Evolutionary conservation across 1,140 invertebrate species (phyloP), one percentile per base, ranked within the genome.

Genomic region (Neodiprion fabricii): DNA sequence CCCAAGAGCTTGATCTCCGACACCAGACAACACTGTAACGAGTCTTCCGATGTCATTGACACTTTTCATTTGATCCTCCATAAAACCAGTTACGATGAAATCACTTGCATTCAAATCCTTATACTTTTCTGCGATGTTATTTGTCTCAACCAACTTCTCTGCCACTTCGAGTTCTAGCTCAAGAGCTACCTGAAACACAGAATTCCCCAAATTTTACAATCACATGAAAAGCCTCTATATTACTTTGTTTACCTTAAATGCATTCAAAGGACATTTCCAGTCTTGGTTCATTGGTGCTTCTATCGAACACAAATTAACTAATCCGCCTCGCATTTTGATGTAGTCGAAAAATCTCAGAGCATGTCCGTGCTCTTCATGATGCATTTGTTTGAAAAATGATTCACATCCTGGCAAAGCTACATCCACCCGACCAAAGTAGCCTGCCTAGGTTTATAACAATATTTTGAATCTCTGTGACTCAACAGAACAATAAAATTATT

Each of bases 311-410:
- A 87, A 77, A 72, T 75, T 74, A 0, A 85, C 79, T 17, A 72
- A 73, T 12, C 85, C 84, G 1, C 84, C 83, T 8, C 85, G 80
- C 78, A 84, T 80, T 76, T 82, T 84, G 11, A 86, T 69, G 12
- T 84, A 87, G 77, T 85, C 81, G 10, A 84, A 17, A 68, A 85
- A 82, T 74, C 73, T 75, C 21, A 83, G 67, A 9, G 81, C 79
- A 53, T 86, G 85, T 9, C 81, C 74, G 48, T 83, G 76, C 67
- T 87, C 85, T 47, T 87, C 85, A 3, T 82, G 67, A 69, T 87
- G 83, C 85, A 87, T 85, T 75, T 87, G 84, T 8, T 79, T 78
- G 70, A 87, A 86, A 75, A 82, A 86, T 68, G 82, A 83, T 53
- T 83, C 79, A 50, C 83, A 87, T 4, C 85, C 84, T 0, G 81